Evolutionary conservation across 2,888 invertebrate genomes (phyloP).

Genomic region (Bruchidius siliquastri): DNA sequence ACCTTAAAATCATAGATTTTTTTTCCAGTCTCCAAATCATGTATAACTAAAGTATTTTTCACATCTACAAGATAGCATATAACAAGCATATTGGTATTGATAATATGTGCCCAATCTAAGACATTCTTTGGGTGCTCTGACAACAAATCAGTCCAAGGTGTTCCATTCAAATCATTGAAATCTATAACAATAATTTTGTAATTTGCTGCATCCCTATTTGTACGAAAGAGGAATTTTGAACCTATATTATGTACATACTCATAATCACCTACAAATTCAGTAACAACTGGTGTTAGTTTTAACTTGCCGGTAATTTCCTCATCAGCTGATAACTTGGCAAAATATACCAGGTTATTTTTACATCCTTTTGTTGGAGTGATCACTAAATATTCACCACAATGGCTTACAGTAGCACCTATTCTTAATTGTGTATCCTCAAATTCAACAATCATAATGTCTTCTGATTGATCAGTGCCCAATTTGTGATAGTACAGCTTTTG

Average conservation of each 20-base stretch:
- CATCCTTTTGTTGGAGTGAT: slow-evolving; percentile 82
- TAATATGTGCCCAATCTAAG: slow-evolving; percentile 82
- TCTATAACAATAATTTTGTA: slow-evolving; percentile 84
- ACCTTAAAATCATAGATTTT: slow-evolving; percentile 70
- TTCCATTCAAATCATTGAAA: slow-evolving; percentile 63
- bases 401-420: slow-evolving; percentile 79
- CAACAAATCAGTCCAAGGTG: slow-evolving; percentile 80
- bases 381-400: slow-evolving; percentile 88
- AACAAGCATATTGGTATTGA: slow-evolving; percentile 80
- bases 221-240: slow-evolving; percentile 76
- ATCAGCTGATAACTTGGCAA: slow-evolving; percentile 67
- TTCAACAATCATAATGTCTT: slow-evolving; percentile 84
- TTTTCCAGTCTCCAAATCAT: slow-evolving; percentile 68
- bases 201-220: slow-evolving; percentile 91
- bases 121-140: slow-evolving; percentile 82
- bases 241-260: slow-evolving; percentile 91
- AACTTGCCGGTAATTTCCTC: slow-evolving; percentile 61
- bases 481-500: slow-evolving; percentile 93
- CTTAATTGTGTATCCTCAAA: slow-evolving; percentile 91
- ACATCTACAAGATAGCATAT: slow-evolving; percentile 90
- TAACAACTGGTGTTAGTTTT: slow-evolving; percentile 74
- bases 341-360: slow-evolving; percentile 85
- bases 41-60: slow-evolving; percentile 83
- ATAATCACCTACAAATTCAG: slow-evolving; percentile 89
- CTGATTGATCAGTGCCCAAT: slow-evolving; percentile 76